Base-by-base conservation (phyloP, 2,113 vertebrate genomes). In the Carassius gibelio region DNA sequence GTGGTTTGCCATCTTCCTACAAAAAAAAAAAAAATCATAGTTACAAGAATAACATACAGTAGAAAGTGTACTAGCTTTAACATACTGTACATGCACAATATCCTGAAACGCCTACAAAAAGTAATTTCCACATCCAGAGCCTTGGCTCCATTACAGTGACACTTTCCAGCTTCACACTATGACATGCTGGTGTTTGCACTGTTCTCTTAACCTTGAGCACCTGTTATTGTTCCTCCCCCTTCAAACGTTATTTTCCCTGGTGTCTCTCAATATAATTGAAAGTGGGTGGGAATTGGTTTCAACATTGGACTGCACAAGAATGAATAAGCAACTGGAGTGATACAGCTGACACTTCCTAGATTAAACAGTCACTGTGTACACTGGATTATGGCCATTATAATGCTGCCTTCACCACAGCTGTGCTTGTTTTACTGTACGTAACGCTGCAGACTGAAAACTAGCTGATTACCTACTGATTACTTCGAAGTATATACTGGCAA, bases 151-250 rank as follows among this genome's bases (percentile, higher is more conserved):
- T 86, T 86, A 75, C 69, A 75, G 81, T 55, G 82, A 86, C 80
- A 86, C 83, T 88, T 59, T 82, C 21, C 57, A 55, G 76, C 79
- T 87, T 80, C 83, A 76, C 34, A 84, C 74, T 66, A 64, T 8
- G 62, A 52, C 52, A 82, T 85, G 34, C 59, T 88, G 61, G 82
- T 77, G 59, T 80, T 90, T 30, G 45, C 85, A 88, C 82, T 88
- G 90, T 81, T 87, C 75, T 79, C 75, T 87, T 85, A 89, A 92
- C 90, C 89, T 81, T 86, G 79, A 88, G 88, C 87, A 90, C 66
- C 68, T 48, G 42, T 82, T 85, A 36, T 80, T 86, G 50, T 83
- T 83, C 86, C 42, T 74, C 55, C 52, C 77, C 48, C 62, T 69
- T 88, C 86, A 84, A 83, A 88, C 84, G 68, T 61, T 84, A 82